Base-by-base conservation (phyloP, 2,797 vertebrate genomes). In the Luscinia megarhynchos region DNA sequence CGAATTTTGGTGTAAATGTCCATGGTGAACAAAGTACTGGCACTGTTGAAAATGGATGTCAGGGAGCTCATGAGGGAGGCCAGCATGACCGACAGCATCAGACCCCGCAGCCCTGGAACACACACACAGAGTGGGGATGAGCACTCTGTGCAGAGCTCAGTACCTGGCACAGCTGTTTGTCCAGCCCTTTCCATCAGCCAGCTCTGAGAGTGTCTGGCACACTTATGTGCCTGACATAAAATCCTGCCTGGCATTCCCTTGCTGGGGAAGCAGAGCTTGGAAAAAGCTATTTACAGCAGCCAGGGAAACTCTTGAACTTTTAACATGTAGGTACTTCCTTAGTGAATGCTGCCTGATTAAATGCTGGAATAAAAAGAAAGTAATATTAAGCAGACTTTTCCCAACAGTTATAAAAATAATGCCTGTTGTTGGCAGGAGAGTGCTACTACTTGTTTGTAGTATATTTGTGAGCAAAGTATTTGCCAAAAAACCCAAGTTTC, bases 61-160 rank as follows among this genome's bases (percentile, higher is more conserved):
- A 99, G 97, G 22, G 99, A 99, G 91, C 99, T 99, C 99, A 99
- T 99, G 58, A 99, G 98, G 34, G 99, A 99, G 4, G 99, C 99
- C 98, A 99, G 8, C 99, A 99, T 99, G 87, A 99, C 99, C 0
- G 99, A 98, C 87, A 99, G 76, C 99, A 99, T 99, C 82, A 99
- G 97, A 58, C 99, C 99, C 59, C 99, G 97, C 38, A 99, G 97
- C 86, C 99, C 99, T 99, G 95, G 23, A 97, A 94, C 27, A 81
- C 20, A 84, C 22, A 87, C 70, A 72, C 1, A 3, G 36, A 64
- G 10, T 3, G 3, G 36, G 40, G 48, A 1, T 54, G 45, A 48
- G 64, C 34, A 1, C 21, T 73, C 58, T 0, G 0, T 3, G 46
- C 9, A 5, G 24, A 32, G 23, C 6, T 9, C 26, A 1, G 30